Base-by-base conservation (phyloP, 2,797 vertebrate species). In the Mormyrops boulengeri region DNA sequence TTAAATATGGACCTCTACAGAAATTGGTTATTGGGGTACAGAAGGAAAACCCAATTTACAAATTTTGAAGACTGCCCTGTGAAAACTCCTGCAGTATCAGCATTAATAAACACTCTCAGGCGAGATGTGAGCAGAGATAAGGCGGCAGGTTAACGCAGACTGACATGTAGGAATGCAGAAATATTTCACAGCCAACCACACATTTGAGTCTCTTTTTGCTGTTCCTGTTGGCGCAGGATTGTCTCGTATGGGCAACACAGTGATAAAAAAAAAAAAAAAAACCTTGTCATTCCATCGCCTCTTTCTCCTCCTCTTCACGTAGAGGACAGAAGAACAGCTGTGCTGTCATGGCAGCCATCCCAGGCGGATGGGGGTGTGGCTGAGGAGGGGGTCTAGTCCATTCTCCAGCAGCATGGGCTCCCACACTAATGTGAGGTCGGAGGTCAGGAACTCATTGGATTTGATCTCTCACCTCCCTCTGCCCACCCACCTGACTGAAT, bases 401-500 rank as follows among this genome's bases (percentile, higher is more conserved):
- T 38, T 30, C 85, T 86, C 26, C 50, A 17, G 85, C 85, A 86
- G 85, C 12, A 17, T 30, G 52, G 60, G 87, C 38, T 88, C 87
- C 87, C 87, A 49, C 41, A 26, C 38, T 69, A 47, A 69, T 22
- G 41, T 88, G 34, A 69, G 87, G 57, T 60, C 34, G n/a, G 55
- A 47, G 34, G 52, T 62, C 53, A 66, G 87, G 60, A 26, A 69
- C 55, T 88, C 57, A 22, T 22, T 53, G 34, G 41, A 52, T 62
- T 44, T 88, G 55, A 88, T 88, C 57, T 88, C 57, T 88, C 38
- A 88, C 87, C 87, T 62, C 87, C 1, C 30, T 60, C 34, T 41
- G 86, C 53, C 55, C 55, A 88, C 87, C 87, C 60, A 69, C 57
- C 87, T 69, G 60, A 44, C 41, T 88, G 55, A 88, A 88, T 47